These are phyloP conservation scores for Gadus chalcogrammus DNA, from an alignment of 2,113 vertebrate genomes.

Conservation along the genomic window DNA sequence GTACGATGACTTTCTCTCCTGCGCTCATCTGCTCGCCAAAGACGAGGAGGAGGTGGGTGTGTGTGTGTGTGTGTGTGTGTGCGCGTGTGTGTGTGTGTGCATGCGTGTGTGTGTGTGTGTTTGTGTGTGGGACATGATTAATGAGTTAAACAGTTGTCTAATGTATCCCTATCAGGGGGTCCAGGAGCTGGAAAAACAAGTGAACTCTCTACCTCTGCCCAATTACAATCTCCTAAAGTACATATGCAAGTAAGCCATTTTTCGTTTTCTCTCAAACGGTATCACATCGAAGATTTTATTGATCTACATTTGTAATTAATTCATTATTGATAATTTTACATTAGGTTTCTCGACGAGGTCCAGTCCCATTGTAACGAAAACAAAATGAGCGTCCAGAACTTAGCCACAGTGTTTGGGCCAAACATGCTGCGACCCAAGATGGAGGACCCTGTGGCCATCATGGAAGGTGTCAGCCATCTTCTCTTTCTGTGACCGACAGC, in stretches of 20 bases:
- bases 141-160: too few species aligned
- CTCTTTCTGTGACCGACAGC: background rate
- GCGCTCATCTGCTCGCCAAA: conserved; percentile 91
- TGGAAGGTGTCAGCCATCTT: conserved; percentile 81
- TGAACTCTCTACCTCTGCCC: conserved; percentile 85
- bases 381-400: conserved; percentile 97
- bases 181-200: conserved; percentile 86
- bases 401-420: conserved; percentile 95
- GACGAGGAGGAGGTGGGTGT: conserved; percentile 85
- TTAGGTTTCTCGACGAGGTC: conserved; percentile 95
- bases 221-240: conserved; percentile 96
- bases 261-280: background rate
- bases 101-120: background rate
- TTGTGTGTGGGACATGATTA: too few species aligned
- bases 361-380: conserved; percentile 88
- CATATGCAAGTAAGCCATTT: conserved; percentile 90
- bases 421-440: conserved; percentile 91
- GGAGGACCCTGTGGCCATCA: conserved; percentile 91
- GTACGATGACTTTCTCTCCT: conserved; percentile 93
- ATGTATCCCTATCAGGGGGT: conserved; percentile 74
- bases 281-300: background rate
- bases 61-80: background rate
- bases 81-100: conserved; percentile 11
- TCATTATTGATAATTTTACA: background rate
- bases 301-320: background rate